Base-by-base conservation (phyloP, 2,113 vertebrate genomes). In the Centropus bengalensis region DNA sequence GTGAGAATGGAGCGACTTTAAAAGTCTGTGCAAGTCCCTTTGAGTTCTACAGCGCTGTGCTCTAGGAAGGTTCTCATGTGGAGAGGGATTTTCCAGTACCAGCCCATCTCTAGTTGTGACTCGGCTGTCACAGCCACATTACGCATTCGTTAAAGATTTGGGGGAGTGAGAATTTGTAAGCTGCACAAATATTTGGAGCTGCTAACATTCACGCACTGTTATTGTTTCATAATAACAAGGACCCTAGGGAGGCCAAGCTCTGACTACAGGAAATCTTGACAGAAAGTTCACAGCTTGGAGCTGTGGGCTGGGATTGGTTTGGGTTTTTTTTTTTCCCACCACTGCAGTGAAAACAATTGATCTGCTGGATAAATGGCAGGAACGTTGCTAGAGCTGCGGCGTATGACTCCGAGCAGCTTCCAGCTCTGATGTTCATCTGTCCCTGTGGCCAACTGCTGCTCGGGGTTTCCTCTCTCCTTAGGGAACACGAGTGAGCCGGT, bases 101-200 rank as follows among this genome's bases (percentile, higher is more conserved):
- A 64, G 69, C 62, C 73, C 69, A 5, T 21, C 33, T 54, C 70
- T 11, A 0, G 40, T 18, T 55, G 1, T 32, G 78, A 24, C 74
- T 82, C 82, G 33, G 71, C 76, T 82, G 75, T 58, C 4, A 1
- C 0, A 4, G 63, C 56, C 55, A 33, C 15, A 0, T 78, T 56
- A 13, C 9, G 2, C 18, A 5, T 19, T 73, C 4, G 1, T 85
- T 80, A 40, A 80, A 78, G 58, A n/a, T 11, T 75, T 58, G 38
- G 55, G 59, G 77, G 90, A 84, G 7, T 6, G 16, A 63, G 78
- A 84, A 91, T 76, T 20, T 4, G 3, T 79, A 95, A 94, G 90
- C 86, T 33, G 45, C 95, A 87, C 92, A 90, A 93, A 95, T 62
- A 84, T 63, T 91, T 89, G 86, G 89, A 94, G 94, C 94, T 77